These are phyloP conservation scores for Herminia tarsipennalis DNA, from an alignment of 2,888 invertebrate genomes.

Conservation along the genomic window DNA sequence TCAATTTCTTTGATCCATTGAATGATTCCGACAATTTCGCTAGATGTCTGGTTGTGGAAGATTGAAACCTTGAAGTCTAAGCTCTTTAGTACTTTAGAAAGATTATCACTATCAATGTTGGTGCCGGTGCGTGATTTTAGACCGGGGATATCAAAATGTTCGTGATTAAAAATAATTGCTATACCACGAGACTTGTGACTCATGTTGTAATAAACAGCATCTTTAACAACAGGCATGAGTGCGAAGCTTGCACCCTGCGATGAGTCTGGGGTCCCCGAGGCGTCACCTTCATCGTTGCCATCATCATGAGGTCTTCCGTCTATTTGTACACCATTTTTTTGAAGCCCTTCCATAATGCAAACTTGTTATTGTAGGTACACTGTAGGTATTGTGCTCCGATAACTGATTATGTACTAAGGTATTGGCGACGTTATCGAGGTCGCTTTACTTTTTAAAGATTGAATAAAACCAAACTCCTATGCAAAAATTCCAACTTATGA, in stretches of 20 bases:
- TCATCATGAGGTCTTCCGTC: conserved; percentile 81
- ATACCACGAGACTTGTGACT: conserved; percentile 92
- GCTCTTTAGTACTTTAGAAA: conserved; percentile 87
- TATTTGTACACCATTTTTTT: conserved; percentile 64
- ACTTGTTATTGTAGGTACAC: no score
- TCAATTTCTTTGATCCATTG: conserved; percentile 90
- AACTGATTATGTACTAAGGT: no score
- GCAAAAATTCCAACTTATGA: no score
- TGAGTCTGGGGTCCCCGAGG: conserved; percentile 74
- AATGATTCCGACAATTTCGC: conserved; percentile 88
- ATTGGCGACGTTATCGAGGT: no score
- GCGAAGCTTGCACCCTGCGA: conserved; percentile 72
- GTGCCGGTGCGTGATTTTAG: conserved; percentile 92
- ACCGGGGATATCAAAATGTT: conserved; percentile 90
- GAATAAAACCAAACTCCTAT: no score
- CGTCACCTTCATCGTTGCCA: conserved; percentile 79
- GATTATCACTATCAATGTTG: conserved; percentile 92
- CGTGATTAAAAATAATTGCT: conserved; percentile 96
- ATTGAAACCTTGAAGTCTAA: conserved; percentile 91
- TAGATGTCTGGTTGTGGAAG: conserved; percentile 88
- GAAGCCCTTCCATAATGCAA: conserved; percentile 59
- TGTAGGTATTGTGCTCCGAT: no score
- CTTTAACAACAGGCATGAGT: conserved; percentile 88
- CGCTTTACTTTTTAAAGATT: no score
- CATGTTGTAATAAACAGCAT: conserved; percentile 94